Base-by-base conservation (phyloP, 2,113 vertebrate species). In the Hyla sarda region DNA sequence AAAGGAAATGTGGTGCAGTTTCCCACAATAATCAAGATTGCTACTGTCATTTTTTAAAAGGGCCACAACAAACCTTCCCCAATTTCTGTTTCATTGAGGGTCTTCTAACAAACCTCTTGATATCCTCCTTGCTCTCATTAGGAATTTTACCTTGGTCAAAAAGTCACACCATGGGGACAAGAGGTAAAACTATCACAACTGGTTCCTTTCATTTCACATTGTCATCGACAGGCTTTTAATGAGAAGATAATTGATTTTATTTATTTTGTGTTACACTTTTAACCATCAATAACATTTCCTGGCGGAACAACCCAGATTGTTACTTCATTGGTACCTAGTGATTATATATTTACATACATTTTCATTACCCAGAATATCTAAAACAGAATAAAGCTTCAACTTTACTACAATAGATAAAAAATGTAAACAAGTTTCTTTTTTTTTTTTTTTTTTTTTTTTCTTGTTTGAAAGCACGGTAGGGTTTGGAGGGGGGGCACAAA, bases 231-330 rank as follows among this genome's bases (percentile, higher is more conserved):
- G 82, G 37, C 76, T 88, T 90, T 81, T 95, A 94, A 95, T 95
- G 90, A 93, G 88, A 92, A 87, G 92, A 89, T 90, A 92, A 87
- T 89, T 88, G 82, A 41, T 71, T 71, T 71, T 71, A 41, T 71
- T 71, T 91, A 89, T 91, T 92, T 85, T 71, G 34, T 84, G 90
- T 89, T 92, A 93, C 92, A 92, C 88, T 81, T 82, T 87, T 89
- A 88, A 95, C 95, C 95, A 92, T 96, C 95, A 94, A 93, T 93
- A 95, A 94, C 94, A 93, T 90, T 89, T 89, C 79, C 87, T 91
- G 93, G 92, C 73, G 87, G 30, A 0, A 25, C 5, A 19, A 28
- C 89, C 93, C 93, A 89, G 89, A 91, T 92, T 88, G 95, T 95
- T 93, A 94, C 91, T 91, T 96, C 95, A 96, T 96, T 92, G 94